Conservation (phyloP, 2,888 invertebrate species). For the Sesia apiformis region DNA sequence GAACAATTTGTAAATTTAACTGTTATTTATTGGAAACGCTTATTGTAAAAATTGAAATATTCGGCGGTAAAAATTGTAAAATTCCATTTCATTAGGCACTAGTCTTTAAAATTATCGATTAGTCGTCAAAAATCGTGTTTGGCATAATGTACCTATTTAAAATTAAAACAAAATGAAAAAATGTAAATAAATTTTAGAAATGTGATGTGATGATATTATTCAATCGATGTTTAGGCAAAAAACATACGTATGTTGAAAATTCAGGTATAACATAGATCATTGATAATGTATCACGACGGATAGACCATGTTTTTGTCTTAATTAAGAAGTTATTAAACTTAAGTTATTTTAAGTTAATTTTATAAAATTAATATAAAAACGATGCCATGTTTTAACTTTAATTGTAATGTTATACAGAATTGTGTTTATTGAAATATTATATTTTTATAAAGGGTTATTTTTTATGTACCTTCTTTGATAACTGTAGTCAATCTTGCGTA, state of each 20-base stretch:
- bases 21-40: conserved; percentile 14
- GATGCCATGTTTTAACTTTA: conserved; percentile 70
- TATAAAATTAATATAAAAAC: conserved; percentile 30
- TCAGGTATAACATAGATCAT: not conserved
- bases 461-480: conserved; percentile 50
- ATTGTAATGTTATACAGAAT: conserved; percentile 48
- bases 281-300: conserved; percentile 36
- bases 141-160: conserved; percentile 52
- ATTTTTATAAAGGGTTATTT: conserved; percentile 69
- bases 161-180: conserved; percentile 23
- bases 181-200: conserved; percentile 62
- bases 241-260: conserved; percentile 8
- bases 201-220: conserved; percentile 63
- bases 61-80: conserved; percentile 59
- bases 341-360: conserved; percentile 30
- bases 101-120: conserved; percentile 43
- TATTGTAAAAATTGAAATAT: conserved; percentile 45
- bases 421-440: conserved; percentile 67
- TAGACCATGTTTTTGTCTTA: conserved; percentile 13
- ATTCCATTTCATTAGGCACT: conserved; percentile 50
- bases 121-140: conserved; percentile 67
- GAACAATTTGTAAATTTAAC: not conserved
- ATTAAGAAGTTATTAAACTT: conserved; percentile 1
- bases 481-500: conserved; percentile 48
- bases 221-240: conserved; percentile 55